A percentile compares a stretch with the other conserved stretches of the same genome.
Evolutionary conservation across 2,113 vertebrate genomes (phyloP).

Genomic region (Panurus biarmicus): DNA sequence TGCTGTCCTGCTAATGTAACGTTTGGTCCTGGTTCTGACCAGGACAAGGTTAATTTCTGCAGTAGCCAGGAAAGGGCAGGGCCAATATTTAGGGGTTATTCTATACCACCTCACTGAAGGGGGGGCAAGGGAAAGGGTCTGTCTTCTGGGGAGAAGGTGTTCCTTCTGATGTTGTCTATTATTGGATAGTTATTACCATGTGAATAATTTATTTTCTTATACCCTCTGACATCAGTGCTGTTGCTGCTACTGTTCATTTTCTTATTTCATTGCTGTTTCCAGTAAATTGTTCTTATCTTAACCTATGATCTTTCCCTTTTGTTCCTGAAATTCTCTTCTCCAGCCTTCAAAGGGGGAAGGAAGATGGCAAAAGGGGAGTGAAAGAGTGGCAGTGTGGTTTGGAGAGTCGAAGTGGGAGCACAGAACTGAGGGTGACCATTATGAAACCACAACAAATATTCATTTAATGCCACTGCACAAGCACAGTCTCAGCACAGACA

Average conservation of each 20-base stretch:
- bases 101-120: not conserved
- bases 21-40: not conserved
- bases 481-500: not conserved
- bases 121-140: not conserved
- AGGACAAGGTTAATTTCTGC: not conserved
- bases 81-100: not conserved
- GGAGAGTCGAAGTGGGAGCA: accelerated
- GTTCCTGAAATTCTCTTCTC: not conserved
- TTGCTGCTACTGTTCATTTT: not conserved
- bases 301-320: not conserved
- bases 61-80: not conserved
- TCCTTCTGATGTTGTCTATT: not conserved
- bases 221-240: not conserved
- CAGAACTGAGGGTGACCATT: not conserved
- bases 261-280: not conserved
- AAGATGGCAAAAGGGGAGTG: not conserved
- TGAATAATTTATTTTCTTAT: not conserved
- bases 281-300: not conserved
- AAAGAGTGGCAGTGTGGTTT: not conserved
- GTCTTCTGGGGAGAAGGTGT: not conserved
- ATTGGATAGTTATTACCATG: no score
- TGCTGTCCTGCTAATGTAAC: not conserved
- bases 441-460: not conserved
- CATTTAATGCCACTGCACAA: not conserved
- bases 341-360: not conserved